These are phyloP conservation scores for Cephus pygmeus DNA, from an alignment of 2,888 invertebrate genomes.

Conservation along the genomic window DNA sequence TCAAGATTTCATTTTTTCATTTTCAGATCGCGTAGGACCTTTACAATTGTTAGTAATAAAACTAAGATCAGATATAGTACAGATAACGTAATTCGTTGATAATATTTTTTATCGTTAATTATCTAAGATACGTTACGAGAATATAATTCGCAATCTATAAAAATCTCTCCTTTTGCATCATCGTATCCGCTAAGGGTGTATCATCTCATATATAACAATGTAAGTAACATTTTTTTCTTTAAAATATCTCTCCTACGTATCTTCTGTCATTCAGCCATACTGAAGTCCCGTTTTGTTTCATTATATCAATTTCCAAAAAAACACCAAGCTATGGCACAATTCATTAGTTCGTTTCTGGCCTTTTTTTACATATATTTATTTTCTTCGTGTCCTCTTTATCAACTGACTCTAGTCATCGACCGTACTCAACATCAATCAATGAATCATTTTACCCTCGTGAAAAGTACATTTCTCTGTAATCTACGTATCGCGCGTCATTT, in stretches of 20 bases:
- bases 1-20: background rate
- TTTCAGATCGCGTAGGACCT: background rate
- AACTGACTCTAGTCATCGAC: background rate
- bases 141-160: constrained; percentile 11
- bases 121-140: constrained; percentile 15
- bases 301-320: background rate
- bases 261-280: background rate
- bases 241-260: background rate
- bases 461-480: background rate
- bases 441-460: background rate
- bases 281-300: background rate
- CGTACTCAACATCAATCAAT: background rate
- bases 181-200: background rate
- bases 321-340: background rate
- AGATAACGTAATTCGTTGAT: constrained; percentile 7
- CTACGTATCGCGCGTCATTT: background rate
- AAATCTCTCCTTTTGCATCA: constrained; percentile 3
- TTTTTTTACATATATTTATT: background rate
- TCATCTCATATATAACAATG: background rate
- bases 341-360: background rate
- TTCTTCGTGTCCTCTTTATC: background rate
- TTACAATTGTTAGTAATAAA: constrained; percentile 12
- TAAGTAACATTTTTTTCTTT: constrained; percentile 3
- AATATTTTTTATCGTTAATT: constrained; percentile 8
- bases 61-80: constrained; percentile 9